Base-by-base conservation (phyloP, 2,113 vertebrate species). In the Lampris incognitus region DNA sequence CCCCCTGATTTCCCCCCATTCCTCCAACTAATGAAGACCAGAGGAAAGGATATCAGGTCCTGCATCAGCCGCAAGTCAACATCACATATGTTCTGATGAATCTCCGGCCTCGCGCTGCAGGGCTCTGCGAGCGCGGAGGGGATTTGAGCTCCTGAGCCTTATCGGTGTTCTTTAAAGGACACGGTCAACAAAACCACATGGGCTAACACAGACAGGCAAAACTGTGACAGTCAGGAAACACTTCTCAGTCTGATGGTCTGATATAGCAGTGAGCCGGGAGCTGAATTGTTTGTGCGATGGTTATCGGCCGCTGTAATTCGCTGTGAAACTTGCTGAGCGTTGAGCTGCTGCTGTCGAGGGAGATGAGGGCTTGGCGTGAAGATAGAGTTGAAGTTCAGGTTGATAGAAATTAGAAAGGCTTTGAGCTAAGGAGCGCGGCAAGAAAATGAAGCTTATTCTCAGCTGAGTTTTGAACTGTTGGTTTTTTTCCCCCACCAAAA, bases 21-120 rank as follows among this genome's bases (percentile, higher is more conserved):
- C 89, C 89, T 90, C 65, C 1, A 2, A 72, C 86, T 92, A 92
- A 92, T 92, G 88, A 93, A 87, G 86, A 92, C 85, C 90, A 93
- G 89, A 92, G 78, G 71, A 86, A 63, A 85, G 86, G 83, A 91
- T 92, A 92, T 92, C 89, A 78, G 84, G 79, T 80, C 72, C 83
- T 89, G 85, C 79, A 89, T 93, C 89, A 87, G 88, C 78, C 76
- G 38, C 81, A 58, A 87, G 84, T 88, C 81, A 78, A 85, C 87
- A 87, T 87, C 86, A 88, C 88, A 89, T 87, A 71, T 90, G 89
- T 92, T 92, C 82, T 81, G 82, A 89, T 82, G 84, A 83, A 89
- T 88, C 81, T 82, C 59, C 2, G 74, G 83, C 88, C 74, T 76
- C 77, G 85, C 69, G 81, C 75, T 46, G 24, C 24, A 24, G 66